These are phyloP conservation scores for Puffinus mauretanicus DNA, from an alignment of 2,113 vertebrate species.

Conservation along the genomic window DNA sequence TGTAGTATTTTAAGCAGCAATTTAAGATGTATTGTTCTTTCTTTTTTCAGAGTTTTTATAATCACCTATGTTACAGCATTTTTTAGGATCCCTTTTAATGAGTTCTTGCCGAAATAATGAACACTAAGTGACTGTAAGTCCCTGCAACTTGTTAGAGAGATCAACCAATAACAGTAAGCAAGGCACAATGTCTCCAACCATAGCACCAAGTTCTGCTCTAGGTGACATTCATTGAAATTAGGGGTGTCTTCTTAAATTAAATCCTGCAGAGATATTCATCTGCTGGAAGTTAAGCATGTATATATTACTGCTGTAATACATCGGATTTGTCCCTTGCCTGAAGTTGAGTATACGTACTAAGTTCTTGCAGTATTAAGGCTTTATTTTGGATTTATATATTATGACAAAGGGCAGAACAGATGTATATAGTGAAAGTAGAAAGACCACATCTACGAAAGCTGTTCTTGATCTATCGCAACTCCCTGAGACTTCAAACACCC, in stretches of 20 bases:
- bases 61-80: not conserved
- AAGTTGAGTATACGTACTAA: not conserved
- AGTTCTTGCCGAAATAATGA: conserved; percentile 15
- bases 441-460: conserved; percentile 9
- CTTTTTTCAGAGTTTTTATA: not conserved
- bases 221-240: not conserved
- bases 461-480: not conserved
- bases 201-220: not conserved
- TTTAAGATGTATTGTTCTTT: not conserved
- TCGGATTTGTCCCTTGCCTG: not conserved
- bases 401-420: not conserved
- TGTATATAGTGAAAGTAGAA: not conserved
- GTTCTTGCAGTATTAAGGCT: not conserved
- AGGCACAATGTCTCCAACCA: not conserved
- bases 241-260: conserved; percentile 14
- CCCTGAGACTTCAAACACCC: conserved; percentile 28
- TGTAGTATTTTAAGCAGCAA: not conserved
- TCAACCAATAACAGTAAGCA: not conserved
- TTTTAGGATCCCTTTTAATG: not conserved
- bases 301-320: not conserved
- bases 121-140: not conserved
- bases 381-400: conserved; percentile 18
- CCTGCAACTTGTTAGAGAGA: not conserved
- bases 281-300: not conserved
- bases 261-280: not conserved